Base-by-base conservation (phyloP, 2,888 invertebrate genomes). In the Cerastis leucographa region DNA sequence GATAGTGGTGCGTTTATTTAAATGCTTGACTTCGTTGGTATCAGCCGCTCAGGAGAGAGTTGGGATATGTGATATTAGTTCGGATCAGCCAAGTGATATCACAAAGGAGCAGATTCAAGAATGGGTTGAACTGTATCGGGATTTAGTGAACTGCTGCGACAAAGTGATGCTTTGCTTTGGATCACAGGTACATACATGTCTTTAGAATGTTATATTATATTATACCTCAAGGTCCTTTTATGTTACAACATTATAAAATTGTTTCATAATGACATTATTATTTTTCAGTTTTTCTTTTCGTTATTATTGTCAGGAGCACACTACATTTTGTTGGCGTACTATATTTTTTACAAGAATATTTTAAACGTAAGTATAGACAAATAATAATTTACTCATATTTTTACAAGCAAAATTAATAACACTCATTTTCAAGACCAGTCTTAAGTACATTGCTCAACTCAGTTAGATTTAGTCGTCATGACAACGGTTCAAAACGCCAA, bases 51-150 rank as follows among this genome's bases (percentile, higher is more conserved):
- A 62, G 14, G 25, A 68, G 17, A 22, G 35, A 0, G 25, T 62
- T 19, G 25, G 3, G 7, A 40, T 25, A 12, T 12, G 11, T 29
- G 61, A n/a, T 40, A 29, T 22, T 25, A 25, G 22, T 62, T 62
- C 25, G 0, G 25, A 40, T 62, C 46, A 64, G 2, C 62, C 40
- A n/a, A 62, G 11, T 67, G 22, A 5, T 19, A 17, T 76, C 4
- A 76, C 61, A 22, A 44, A 9, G 17, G 25, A 62, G 25, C 61
- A 76, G 29, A 75, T 76, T 46, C 61, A 62, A 22, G 35, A 19
- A 35, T 76, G 76, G 76, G 61, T 76, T 6, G 67, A 76, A 22
- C n/a, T 76, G 44, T 76, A 76, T 42, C n/a, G 51, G 0, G 75
- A 76, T 61, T 44, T 76, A 25, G 22, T 19, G 1, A 67, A 76